Evolutionary conservation across 2,113 vertebrate species (phyloP).

Genomic region (Lophius piscatorius): DNA sequence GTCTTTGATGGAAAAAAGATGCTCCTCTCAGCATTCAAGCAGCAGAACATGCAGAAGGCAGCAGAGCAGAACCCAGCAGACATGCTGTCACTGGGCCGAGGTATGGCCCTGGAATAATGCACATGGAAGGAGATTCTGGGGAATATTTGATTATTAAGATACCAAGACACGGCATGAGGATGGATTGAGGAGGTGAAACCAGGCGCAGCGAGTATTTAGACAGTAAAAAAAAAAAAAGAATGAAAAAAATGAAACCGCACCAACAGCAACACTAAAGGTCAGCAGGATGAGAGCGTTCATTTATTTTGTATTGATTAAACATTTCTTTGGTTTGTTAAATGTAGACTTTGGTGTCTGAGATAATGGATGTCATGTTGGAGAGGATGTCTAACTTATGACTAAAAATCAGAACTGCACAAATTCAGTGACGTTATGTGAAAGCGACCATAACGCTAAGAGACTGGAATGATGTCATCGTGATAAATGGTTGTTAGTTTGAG

Average conservation of each 20-base stretch:
- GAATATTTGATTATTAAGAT: slow-evolving; percentile 56
- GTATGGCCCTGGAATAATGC: slow-evolving; percentile 46
- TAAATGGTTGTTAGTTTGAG: too few relatives aligned
- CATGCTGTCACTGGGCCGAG: slow-evolving; percentile 1
- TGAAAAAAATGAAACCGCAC: too few relatives aligned
- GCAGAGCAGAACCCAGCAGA: slow-evolving; percentile 25
- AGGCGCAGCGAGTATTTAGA: slow-evolving; percentile 11
- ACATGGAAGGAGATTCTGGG: slow-evolving; percentile 37
- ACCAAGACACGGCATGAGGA: slow-evolving; percentile 17
- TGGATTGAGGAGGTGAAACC: slow-evolving; percentile 15
- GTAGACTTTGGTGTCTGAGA: too few relatives aligned
- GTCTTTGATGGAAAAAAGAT: slow-evolving; percentile 5
- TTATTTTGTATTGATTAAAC: too few relatives aligned
- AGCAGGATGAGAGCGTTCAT: neutral
- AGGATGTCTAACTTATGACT: too few relatives aligned
- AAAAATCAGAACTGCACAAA: too few relatives aligned
- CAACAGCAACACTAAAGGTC: neutral
- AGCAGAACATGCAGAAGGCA: slow-evolving; percentile 20
- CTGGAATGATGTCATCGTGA: too few relatives aligned
- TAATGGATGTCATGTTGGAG: too few relatives aligned
- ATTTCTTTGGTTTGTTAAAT: too few relatives aligned
- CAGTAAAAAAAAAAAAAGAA: slow-evolving; percentile 8
- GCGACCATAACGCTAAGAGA: too few relatives aligned
- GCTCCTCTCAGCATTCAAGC: slow-evolving; percentile 30
- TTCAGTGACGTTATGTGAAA: too few relatives aligned